Evolutionary conservation across 1,140 invertebrate species (phyloP).

Genomic region (Micrasema longulum): DNA sequence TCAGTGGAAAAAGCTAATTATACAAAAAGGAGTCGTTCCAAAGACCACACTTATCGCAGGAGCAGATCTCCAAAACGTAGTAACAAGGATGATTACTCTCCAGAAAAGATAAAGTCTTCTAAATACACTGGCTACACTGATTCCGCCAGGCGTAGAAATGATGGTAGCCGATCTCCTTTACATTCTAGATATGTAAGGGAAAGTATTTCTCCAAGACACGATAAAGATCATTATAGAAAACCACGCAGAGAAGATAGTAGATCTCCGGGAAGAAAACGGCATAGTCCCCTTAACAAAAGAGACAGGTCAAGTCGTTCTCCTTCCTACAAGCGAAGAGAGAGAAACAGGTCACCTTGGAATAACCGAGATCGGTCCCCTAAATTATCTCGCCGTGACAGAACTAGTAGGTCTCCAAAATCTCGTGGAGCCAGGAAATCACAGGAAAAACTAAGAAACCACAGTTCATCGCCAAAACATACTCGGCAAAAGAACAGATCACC

Average conservation of each 20-base stretch:
- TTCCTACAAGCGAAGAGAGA: constrained; percentile 43
- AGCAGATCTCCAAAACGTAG: constrained; percentile 45
- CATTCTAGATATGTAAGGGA: constrained; percentile 32
- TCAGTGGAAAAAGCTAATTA: constrained; percentile 16
- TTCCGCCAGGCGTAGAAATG: constrained; percentile 34
- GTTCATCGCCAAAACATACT: constrained; percentile 39
- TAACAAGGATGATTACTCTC: constrained; percentile 30
- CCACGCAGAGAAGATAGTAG: constrained; percentile 34
- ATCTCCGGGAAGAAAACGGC: constrained; percentile 42
- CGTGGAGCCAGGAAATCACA: constrained; percentile 9
- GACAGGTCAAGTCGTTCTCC: constrained; percentile 44
- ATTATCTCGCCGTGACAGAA: constrained; percentile 38
- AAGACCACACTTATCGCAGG: constrained; percentile 25
- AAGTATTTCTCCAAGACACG: constrained; percentile 44
- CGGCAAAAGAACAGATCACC: constrained; percentile 43
- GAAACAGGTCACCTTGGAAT: constrained; percentile 34
- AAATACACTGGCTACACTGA: constrained; percentile 36
- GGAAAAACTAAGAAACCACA: constrained; percentile 46
- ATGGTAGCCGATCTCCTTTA: constrained; percentile 46
- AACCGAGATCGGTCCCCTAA: constrained; percentile 42
- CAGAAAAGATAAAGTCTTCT: constrained; percentile 33
- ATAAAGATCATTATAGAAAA: constrained; percentile 36
- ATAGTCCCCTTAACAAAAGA: constrained; percentile 21
- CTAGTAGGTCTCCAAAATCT: constrained; percentile 46
- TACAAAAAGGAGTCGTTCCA: constrained; percentile 12